These are phyloP conservation scores for Tympanoctomys barrerae DNA, from an alignment of 2,797 vertebrate genomes.

Conservation along the genomic window DNA sequence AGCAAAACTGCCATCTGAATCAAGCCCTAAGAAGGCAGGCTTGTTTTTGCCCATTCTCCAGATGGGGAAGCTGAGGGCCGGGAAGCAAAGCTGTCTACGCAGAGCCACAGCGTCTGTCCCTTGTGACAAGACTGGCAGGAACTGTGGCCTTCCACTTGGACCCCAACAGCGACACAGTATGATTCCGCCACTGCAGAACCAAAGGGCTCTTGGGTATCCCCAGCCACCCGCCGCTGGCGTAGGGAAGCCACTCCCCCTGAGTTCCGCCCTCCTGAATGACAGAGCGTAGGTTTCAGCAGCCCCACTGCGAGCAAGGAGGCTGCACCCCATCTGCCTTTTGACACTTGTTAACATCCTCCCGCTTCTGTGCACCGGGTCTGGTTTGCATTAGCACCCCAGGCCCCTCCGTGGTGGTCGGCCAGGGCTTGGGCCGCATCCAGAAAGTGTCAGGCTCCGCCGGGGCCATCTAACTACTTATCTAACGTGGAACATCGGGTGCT, in stretches of 20 bases:
- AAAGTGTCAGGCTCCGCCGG: background rate
- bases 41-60: background rate
- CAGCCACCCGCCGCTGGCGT: too few species aligned
- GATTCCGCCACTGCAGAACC: background rate
- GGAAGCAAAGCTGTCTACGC: background rate
- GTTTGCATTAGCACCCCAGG: conserved; percentile 83
- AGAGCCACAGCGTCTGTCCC: background rate
- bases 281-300: background rate
- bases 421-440: conserved; percentile 81
- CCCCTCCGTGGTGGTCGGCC: conserved; percentile 56
- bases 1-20: background rate
- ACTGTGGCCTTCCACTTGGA: accelerated
- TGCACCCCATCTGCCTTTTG: conserved; percentile 33
- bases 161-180: accelerated
- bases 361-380: conserved; percentile 80
- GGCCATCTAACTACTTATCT: conserved; percentile 69
- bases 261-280: too few species aligned
- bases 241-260: background rate
- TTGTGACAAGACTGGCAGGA: accelerated
- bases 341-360: conserved; percentile 75
- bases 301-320: accelerated
- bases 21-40: too few species aligned
- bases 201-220: accelerated
- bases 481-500: conserved; percentile 69
- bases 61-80: background rate